Evolutionary conservation across 2,797 vertebrate species (phyloP).

Genomic region (Siniperca undulata): DNA sequence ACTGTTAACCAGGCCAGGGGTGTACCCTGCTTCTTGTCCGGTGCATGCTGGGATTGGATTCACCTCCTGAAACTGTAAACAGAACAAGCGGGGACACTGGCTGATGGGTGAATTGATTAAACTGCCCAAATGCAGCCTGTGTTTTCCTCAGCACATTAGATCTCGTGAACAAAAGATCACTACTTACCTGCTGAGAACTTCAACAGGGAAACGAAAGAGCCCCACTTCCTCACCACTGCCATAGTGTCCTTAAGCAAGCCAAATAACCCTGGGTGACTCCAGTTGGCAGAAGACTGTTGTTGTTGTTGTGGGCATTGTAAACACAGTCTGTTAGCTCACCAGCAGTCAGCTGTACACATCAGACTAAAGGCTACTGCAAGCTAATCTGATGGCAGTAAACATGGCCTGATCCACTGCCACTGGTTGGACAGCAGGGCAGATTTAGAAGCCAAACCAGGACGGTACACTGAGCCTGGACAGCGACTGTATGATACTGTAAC

Average conservation of each 20-base stretch:
- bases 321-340: background rate
- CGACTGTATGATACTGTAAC: background rate
- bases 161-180: background rate
- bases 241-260: background rate
- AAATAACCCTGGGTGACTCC: background rate
- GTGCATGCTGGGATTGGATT: background rate
- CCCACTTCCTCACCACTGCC: background rate
- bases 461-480: background rate
- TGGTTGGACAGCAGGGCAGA: slow-evolving; percentile 9
- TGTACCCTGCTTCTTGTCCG: background rate
- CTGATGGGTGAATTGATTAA: background rate
- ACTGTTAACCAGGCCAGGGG: background rate
- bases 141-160: background rate
- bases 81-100: background rate
- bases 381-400: slow-evolving; percentile 55
- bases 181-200: background rate
- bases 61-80: background rate
- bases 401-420: slow-evolving; percentile 14
- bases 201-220: background rate
- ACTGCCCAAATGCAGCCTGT: background rate
- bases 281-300: slow-evolving; percentile 16
- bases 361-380: slow-evolving; percentile 20
- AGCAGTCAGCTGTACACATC: slow-evolving; percentile 25
- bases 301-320: background rate
- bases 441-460: slow-evolving; percentile 36